Evolutionary conservation across 1,140 invertebrate genomes (phyloP).

Genomic region (Tetramorium alpestre): DNA sequence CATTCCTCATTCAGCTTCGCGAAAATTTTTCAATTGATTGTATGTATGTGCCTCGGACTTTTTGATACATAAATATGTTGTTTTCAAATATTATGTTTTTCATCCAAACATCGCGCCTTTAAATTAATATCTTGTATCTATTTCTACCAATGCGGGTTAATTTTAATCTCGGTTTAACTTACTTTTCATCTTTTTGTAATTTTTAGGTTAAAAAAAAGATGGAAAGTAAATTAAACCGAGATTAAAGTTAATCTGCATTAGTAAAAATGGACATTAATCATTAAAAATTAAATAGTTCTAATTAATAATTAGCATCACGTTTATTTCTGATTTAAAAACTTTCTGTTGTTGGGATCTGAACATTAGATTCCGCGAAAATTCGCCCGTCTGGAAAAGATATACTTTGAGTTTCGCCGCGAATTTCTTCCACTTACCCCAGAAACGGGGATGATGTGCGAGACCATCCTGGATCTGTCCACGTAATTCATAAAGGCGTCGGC

Average conservation of each 20-base stretch:
- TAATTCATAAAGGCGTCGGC: slow-evolving; percentile 79
- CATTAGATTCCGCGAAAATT: slow-evolving; percentile 1
- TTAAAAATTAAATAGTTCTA: neutral
- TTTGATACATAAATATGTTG: neutral
- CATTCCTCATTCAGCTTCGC: neutral
- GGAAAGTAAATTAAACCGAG: too few relatives aligned
- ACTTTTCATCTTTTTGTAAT: too few relatives aligned
- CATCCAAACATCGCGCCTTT: neutral
- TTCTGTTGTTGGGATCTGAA: neutral
- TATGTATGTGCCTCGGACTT: neutral
- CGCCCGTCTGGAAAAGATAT: neutral
- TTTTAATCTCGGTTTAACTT: too few relatives aligned
- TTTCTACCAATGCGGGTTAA: too few relatives aligned
- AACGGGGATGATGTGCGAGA: slow-evolving; percentile 79
- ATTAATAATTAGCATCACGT: neutral
- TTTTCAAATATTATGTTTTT: neutral
- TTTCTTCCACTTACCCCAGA: slow-evolving; percentile 75
- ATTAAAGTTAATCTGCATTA: too few relatives aligned
- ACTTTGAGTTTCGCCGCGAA: neutral
- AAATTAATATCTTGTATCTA: neutral
- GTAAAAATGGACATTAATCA: too few relatives aligned
- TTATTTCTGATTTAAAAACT: neutral
- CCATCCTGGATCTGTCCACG: slow-evolving; percentile 77
- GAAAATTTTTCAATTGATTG: neutral
- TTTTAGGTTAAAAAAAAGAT: too few relatives aligned